Conservation (phyloP, 2,888 invertebrate genomes). For the Drosophila dives region DNA sequence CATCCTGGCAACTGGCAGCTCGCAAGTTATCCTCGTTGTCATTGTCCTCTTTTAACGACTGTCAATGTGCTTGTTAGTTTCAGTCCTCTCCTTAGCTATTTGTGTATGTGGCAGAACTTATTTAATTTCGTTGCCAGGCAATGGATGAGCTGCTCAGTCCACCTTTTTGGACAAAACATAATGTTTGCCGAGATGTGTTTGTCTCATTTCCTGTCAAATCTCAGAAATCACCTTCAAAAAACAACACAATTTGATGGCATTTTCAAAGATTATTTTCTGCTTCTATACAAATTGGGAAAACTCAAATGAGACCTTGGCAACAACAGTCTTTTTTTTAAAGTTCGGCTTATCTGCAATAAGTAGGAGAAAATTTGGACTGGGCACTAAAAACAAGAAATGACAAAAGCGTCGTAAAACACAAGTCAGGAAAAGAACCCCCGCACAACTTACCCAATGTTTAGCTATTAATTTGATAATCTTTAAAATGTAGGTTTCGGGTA, state of each 20-base stretch:
- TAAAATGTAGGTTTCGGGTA: conserved; percentile 7
- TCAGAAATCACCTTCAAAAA: neutral
- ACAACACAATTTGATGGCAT: conserved; percentile 33
- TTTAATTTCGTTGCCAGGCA: conserved; percentile 40
- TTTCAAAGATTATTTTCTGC: conserved; percentile 8
- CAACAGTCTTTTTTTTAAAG: neutral
- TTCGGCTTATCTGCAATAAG: conserved; percentile 8
- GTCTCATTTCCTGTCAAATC: conserved; percentile 15
- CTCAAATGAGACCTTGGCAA: conserved; percentile 7
- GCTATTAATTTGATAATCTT: conserved; percentile 50
- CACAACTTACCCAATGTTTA: neutral
- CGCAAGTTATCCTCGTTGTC: no score
- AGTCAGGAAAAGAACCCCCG: conserved; percentile 20
- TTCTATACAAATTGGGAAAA: neutral
- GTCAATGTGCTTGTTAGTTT: conserved; percentile 49
- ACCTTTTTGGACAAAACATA: conserved; percentile 28
- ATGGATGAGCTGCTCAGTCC: conserved; percentile 10
- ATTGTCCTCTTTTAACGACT: conserved; percentile 48
- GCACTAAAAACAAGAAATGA: conserved; percentile 49
- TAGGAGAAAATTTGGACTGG: conserved; percentile 10
- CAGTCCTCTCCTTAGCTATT: neutral
- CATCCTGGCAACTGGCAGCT: conserved; percentile 23
- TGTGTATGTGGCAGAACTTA: conserved; percentile 22
- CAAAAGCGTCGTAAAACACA: conserved; percentile 34
- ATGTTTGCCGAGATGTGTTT: conserved; percentile 13